Percentiles rank a stretch among this genome's conserved stretches.
phyloP scores from a whole-genome alignment of 2,113 vertebrate genomes.

The Pleuronectes platessa region DNA sequence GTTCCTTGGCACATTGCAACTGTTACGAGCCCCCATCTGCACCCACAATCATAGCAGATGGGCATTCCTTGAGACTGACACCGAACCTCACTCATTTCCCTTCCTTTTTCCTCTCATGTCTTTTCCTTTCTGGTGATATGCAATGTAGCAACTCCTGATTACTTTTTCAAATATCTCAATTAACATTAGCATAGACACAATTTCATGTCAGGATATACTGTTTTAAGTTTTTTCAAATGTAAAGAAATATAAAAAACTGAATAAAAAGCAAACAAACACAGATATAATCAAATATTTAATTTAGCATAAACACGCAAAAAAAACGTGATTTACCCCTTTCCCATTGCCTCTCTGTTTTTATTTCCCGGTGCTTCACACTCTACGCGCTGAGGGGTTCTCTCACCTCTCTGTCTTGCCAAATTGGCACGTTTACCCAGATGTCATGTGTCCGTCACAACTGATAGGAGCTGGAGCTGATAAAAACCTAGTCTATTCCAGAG shows the following conservation, averaged over 20 bases:
- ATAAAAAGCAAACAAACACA: too few relatives aligned
- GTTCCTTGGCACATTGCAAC: conserved; percentile 49
- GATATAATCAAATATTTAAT: background rate
- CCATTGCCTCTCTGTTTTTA: background rate
- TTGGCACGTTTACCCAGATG: too few relatives aligned
- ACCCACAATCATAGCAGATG: conserved; percentile 38
- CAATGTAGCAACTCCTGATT: conserved; percentile 36
- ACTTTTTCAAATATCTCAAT: background rate
- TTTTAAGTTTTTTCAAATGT: too few relatives aligned
- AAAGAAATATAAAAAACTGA: too few relatives aligned
- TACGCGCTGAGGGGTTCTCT: too few relatives aligned
- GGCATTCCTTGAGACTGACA: conserved; percentile 30
- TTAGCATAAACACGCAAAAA: background rate
- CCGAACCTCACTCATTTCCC: conserved; percentile 24
- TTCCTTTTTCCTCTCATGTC: conserved; percentile 21
- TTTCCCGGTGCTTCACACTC: background rate
- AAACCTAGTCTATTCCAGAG: too few relatives aligned
- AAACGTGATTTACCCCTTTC: background rate
- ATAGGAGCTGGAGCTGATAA: background rate
- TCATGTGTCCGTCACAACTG: background rate
- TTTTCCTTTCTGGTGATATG: conserved; percentile 45
- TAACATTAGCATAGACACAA: background rate
- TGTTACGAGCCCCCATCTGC: conserved; percentile 42
- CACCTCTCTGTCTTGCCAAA: too few relatives aligned
- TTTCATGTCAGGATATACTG: too few relatives aligned